Percentiles rank a stretch among this genome's conserved stretches.
Conservation (phyloP, 2,797 vertebrate species). For the Artibeus lituratus region DNA sequence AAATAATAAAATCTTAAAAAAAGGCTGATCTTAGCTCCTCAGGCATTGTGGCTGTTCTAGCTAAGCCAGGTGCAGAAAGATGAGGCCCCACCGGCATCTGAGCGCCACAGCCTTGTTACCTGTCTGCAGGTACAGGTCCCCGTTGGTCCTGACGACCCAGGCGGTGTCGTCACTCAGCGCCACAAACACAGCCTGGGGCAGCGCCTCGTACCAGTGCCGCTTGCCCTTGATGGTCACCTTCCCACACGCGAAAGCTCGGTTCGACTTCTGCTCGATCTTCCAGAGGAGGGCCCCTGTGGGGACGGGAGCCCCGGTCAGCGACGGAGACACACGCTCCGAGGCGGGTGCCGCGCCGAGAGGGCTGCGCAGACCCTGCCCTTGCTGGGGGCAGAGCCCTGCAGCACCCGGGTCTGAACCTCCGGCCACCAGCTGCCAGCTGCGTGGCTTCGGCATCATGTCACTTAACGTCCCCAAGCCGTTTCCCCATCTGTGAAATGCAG, state of each 20-base stretch:
- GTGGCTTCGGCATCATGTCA: background rate
- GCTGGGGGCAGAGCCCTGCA: fast-evolving
- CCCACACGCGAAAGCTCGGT: slow-evolving; percentile 95
- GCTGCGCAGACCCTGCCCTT: background rate
- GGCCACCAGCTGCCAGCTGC: background rate
- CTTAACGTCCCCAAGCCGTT: no score
- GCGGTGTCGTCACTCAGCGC: slow-evolving; percentile 94
- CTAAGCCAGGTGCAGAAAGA: background rate
- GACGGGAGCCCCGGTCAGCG: background rate
- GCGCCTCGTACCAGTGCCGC: slow-evolving; percentile 97
- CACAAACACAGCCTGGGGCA: slow-evolving; percentile 91
- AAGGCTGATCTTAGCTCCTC: background rate
- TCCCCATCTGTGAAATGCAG: background rate
- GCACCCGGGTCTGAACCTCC: fast-evolving
- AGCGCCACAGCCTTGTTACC: slow-evolving; percentile 78
- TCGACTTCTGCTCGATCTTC: slow-evolving; percentile 97
- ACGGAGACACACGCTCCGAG: background rate
- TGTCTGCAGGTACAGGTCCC: slow-evolving; percentile 96
- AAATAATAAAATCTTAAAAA: no score
- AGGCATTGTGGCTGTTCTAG: fast-evolving
- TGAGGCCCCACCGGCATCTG: fast-evolving
- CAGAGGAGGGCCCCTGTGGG: slow-evolving; percentile 92
- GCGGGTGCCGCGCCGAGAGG: background rate
- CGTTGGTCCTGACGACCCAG: slow-evolving; percentile 96
- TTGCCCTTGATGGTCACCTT: slow-evolving; percentile 95